Evolutionary conservation across 2,797 vertebrate species (phyloP), one percentile per base, ranked within the genome.

Genomic region (Gobionotothen gibberifrons): DNA sequence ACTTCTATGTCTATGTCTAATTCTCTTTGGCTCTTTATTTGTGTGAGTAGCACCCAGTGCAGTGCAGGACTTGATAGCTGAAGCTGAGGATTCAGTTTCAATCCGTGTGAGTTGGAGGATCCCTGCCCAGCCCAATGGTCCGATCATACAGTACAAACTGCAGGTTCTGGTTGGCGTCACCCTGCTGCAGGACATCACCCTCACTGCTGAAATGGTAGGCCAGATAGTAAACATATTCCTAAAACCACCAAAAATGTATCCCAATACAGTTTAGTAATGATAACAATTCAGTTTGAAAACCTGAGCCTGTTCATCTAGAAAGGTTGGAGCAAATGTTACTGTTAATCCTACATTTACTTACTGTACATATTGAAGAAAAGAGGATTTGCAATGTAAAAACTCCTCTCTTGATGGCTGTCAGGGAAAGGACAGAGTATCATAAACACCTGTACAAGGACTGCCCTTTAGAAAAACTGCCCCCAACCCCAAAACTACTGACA

Each of bases 71-170:
- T 93, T 99, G 72, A 87, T 74, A 56, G 90, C 96, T 15, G 85
- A 72, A 64, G 96, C 97, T 53, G 93, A 97, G 56, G 96, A 97
- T 90, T 96, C 97, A 3, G 96, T 95, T 52, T 95, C 94, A 14
- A 89, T 98, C 85, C 94, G 80, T 85, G 95, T 99, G 82, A 93
- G 92, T 59, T 99, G 98, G 98, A 95, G 84, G 83, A 96, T 88
- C 52, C 98, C 98, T 8, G 94, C 55, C 19, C 95, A 97, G 78
- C 95, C 96, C 58, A 99, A 99, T 56, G 98, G 98, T 79, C 92
- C 95, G 46, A 97, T 99, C 89, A 97, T 86, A 61, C 96, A 94
- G 46, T 99, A 99, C 79, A 94, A 95, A 82, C 91, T 99, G 53
- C 94, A 93, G 85, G 97, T 97, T 48, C 75, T 93, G 14, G 56